Percentiles rank a stretch among this genome's conserved stretches.
These are phyloP conservation scores for Microdon myrmicae DNA, from an alignment of 2,888 invertebrate genomes.

Conservation along the genomic window DNA sequence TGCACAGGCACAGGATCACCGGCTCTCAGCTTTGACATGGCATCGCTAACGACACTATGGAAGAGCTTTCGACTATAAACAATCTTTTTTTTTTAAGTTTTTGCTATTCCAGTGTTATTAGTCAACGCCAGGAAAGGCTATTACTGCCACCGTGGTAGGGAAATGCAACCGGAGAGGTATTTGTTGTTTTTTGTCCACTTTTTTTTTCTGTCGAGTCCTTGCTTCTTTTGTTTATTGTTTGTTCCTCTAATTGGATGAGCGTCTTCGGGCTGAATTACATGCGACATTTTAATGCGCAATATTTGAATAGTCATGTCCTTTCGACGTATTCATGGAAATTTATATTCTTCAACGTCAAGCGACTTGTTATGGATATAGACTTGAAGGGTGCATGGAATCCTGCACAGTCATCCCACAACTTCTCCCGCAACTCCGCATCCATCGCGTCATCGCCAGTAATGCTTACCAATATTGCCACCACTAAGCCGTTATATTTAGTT, in stretches of 20 bases:
- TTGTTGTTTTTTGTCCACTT: slow-evolving; percentile 22
- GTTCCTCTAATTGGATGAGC: slow-evolving; percentile 46
- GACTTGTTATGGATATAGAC: slow-evolving; percentile 25
- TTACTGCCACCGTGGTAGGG: no score
- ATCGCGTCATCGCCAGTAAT: slow-evolving; percentile 3
- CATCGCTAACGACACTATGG: no score
- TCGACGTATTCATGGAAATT: slow-evolving; percentile 48
- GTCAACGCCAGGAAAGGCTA: slow-evolving; percentile 21
- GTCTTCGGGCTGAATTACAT: slow-evolving; percentile 48
- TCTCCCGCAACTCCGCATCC: not conserved
- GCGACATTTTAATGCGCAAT: slow-evolving; percentile 52
- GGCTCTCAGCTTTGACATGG: no score
- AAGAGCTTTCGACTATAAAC: no score
- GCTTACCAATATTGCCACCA: slow-evolving; percentile 20
- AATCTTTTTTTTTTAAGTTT: no score
- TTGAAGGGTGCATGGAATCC: slow-evolving; percentile 26
- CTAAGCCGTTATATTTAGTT: slow-evolving; percentile 45
- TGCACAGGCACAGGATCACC: no score
- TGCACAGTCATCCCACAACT: slow-evolving; percentile 1
- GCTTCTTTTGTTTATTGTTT: slow-evolving; percentile 7
- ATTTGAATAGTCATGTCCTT: slow-evolving; percentile 52
- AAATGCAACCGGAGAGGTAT: slow-evolving; percentile 18
- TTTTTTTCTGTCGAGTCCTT: slow-evolving; percentile 6
- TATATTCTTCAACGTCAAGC: slow-evolving; percentile 47
- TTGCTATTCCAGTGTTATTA: not conserved